phyloP scores from a whole-genome alignment of 2,113 vertebrate species.

The Leptodactylus fuscus region DNA sequence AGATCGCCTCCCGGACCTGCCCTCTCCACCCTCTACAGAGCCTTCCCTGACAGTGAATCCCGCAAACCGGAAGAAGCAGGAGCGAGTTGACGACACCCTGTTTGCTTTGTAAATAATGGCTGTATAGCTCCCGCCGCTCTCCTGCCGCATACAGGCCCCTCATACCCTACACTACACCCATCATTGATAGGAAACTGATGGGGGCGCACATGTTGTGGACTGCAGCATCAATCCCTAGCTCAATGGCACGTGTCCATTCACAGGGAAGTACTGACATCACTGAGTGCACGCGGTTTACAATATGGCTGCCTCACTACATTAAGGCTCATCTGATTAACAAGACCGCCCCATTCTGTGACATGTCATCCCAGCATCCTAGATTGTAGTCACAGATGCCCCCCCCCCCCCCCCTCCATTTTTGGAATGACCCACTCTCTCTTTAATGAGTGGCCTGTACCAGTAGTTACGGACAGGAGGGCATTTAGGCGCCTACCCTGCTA shows the following conservation, averaged over 20 bases:
- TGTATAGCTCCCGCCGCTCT: conserved; percentile 57
- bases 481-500: conserved; percentile 2
- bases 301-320: background rate
- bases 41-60: conserved; percentile 71
- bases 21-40: conserved; percentile 81
- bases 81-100: conserved; percentile 85
- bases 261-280: background rate
- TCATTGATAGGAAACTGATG: background rate
- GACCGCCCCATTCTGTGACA: background rate
- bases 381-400: background rate
- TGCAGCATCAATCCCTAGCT: background rate
- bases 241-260: background rate
- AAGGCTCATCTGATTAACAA: background rate
- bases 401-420: background rate
- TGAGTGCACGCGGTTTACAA: too few species aligned
- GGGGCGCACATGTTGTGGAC: background rate
- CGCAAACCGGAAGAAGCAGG: conserved; percentile 82
- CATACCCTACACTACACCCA: background rate
- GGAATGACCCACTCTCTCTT: background rate
- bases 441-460: background rate
- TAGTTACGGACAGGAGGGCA: background rate
- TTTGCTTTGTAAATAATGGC: conserved; percentile 84
- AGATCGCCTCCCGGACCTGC: conserved; percentile 86
- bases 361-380: background rate
- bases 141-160: background rate